A percentile compares a stretch with the other conserved stretches of the same genome.
Evolutionary conservation across 2,888 invertebrate species (phyloP).

Genomic region (Himalopsyche japonica): DNA sequence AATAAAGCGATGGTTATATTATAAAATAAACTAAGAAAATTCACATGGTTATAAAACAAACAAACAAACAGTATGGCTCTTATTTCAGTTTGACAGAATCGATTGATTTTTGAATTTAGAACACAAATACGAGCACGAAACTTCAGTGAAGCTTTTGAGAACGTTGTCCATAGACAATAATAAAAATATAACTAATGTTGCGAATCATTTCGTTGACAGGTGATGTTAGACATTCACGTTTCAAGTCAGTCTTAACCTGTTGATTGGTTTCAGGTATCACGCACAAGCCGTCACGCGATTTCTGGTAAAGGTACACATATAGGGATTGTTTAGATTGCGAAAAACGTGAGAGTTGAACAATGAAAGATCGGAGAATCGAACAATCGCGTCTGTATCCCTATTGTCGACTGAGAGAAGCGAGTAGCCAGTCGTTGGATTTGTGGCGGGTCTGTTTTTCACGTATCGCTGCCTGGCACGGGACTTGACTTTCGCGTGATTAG

Average conservation of each 20-base stretch:
- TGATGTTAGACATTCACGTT: background rate
- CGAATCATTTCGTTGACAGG: background rate
- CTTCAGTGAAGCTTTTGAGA: background rate
- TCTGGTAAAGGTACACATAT: background rate
- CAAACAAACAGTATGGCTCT: background rate
- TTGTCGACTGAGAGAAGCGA: slow-evolving; percentile 32
- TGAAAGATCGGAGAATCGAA: slow-evolving; percentile 6
- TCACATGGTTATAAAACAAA: background rate
- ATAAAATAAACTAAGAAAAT: background rate
- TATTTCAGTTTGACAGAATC: background rate
- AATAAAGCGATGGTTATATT: background rate
- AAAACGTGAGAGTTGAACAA: background rate
- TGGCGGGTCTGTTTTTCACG: slow-evolving; percentile 8
- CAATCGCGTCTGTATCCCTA: slow-evolving; percentile 37
- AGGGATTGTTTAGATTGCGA: background rate
- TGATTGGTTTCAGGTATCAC: background rate
- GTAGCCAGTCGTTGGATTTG: slow-evolving; percentile 1
- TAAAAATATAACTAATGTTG: background rate
- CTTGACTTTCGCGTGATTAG: slow-evolving; percentile 35
- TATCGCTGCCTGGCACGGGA: slow-evolving; percentile 35
- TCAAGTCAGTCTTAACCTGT: background rate
- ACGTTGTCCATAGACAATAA: background rate
- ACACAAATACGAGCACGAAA: background rate
- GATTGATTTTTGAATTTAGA: background rate
- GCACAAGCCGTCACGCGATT: background rate